Evolutionary conservation across 2,113 vertebrate genomes (phyloP).

Genomic region (Aldabrachelys gigantea): DNA sequence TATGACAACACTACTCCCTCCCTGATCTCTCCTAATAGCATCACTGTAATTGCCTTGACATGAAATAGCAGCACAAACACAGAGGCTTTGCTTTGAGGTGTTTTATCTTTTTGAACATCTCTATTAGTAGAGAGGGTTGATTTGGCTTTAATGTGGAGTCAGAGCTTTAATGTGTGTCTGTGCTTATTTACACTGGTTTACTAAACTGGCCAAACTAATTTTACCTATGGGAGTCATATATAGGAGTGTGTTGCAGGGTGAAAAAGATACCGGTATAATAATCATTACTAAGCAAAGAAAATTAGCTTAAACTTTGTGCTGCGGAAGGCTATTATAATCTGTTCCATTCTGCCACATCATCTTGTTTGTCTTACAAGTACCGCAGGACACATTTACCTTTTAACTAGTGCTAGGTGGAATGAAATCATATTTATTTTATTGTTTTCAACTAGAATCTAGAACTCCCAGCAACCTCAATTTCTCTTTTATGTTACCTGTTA

Average conservation of each 20-base stretch:
- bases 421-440: slow-evolving; percentile 53
- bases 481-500: not conserved
- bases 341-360: not conserved
- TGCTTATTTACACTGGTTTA: slow-evolving; percentile 60
- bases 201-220: slow-evolving; percentile 53
- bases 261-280: not conserved
- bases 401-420: slow-evolving; percentile 29
- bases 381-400: slow-evolving; percentile 30
- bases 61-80: slow-evolving; percentile 82
- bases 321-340: slow-evolving; percentile 35
- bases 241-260: not conserved
- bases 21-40: slow-evolving; percentile 81
- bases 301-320: slow-evolving; percentile 57
- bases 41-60: slow-evolving; percentile 84
- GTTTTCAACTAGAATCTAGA: slow-evolving; percentile 1
- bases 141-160: slow-evolving; percentile 71
- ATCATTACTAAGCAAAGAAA: slow-evolving; percentile 30
- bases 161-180: slow-evolving; percentile 29
- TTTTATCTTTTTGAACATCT: slow-evolving; percentile 68
- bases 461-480: not conserved
- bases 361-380: slow-evolving; percentile 33
- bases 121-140: slow-evolving; percentile 72
- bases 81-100: slow-evolving; percentile 71
- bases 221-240: slow-evolving; percentile 53
- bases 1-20: slow-evolving; percentile 75